Evolutionary conservation across 2,797 vertebrate species (phyloP), one percentile per base, ranked within the genome.

Genomic region (Phylloscopus collybita): DNA sequence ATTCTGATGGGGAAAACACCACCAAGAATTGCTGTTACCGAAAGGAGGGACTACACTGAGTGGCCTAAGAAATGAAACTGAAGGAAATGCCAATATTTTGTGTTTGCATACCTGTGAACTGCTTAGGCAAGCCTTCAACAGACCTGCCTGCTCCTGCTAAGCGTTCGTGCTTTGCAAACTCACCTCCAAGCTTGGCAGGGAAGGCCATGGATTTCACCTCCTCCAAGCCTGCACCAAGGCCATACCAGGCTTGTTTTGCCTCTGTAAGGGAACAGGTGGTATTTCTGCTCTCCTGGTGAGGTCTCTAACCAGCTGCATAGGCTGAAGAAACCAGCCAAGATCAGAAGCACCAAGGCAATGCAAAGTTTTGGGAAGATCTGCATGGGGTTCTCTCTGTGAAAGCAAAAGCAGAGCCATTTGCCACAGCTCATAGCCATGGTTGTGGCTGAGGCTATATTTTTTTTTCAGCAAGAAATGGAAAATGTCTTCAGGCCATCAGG

Each of bases 241-340:
- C 51, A 67, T 36, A 26, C 82, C 87, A 72, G 71, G 36, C 60
- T 96, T 75, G 7, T 93, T 93, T 85, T 49, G 42, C 50, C 7
- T 26, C 2, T 53, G 49, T 36, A 21, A 62, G 85, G 81, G 44
- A 92, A 71, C 47, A 47, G 20, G 67, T 59, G 32, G 22, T 69
- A 67, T 86, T 93, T 89, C 66, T 88, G 16, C 44, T 32, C 64
- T 91, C 91, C 84, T 70, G 69, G 29, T 60, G 90, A 93, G 93
- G 40, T 74, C 80, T 74, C 49, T 80, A 84, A 81, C 8, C 74
- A 88, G 72, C 74, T 49, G 19, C 65, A 40, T 0, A 38, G 30
- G 19, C 15, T 56, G 83, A 59, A 78, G 54, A 90, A 54, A 9
- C 5, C 72, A 88, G 50, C 5, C 44, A n/a, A 54, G 27, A 81